A percentile compares a stretch with the other conserved stretches of the same genome.
phyloP scores from a whole-genome alignment of 2,113 vertebrate genomes.

The Shinisaurus crocodilurus region DNA sequence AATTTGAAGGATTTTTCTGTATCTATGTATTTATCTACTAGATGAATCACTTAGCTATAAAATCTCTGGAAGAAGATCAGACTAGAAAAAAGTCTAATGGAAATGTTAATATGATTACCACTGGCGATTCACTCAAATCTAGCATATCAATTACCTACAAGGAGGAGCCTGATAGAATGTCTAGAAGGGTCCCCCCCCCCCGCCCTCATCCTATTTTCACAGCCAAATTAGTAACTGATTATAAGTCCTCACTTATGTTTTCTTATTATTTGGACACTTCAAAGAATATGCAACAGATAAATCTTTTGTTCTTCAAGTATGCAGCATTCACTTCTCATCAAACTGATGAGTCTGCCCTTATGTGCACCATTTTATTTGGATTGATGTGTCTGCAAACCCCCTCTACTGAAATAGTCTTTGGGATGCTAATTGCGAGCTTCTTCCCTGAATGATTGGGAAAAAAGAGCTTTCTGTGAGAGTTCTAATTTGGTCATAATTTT shows the following conservation, averaged over 20 bases:
- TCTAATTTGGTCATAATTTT: slow-evolving; percentile 4
- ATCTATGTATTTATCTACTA: slow-evolving; percentile 53
- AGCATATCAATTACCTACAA: slow-evolving; percentile 58
- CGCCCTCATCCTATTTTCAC: slow-evolving; percentile 43
- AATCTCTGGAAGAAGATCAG: slow-evolving; percentile 48
- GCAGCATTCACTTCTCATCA: background rate
- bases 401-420: background rate
- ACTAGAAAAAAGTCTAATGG: slow-evolving; percentile 45
- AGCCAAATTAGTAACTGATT: slow-evolving; percentile 65
- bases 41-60: slow-evolving; percentile 68
- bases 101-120: slow-evolving; percentile 72
- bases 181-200: slow-evolving; percentile 30
- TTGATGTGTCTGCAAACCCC: slow-evolving; percentile 32
- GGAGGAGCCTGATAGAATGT: slow-evolving; percentile 53
- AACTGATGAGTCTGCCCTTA: slow-evolving; percentile 47
- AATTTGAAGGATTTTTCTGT: slow-evolving; percentile 58
- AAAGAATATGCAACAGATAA: slow-evolving; percentile 35
- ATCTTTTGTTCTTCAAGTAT: slow-evolving; percentile 38
- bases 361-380: slow-evolving; percentile 35
- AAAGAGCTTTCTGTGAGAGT: background rate
- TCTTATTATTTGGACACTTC: slow-evolving; percentile 29
- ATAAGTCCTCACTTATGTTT: slow-evolving; percentile 47
- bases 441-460: background rate
- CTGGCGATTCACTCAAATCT: slow-evolving; percentile 66
- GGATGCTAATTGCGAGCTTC: background rate